Evolutionary conservation across 2,113 vertebrate species (phyloP), one percentile per base, ranked within the genome.

Genomic region (Peromyscus leucopus): DNA sequence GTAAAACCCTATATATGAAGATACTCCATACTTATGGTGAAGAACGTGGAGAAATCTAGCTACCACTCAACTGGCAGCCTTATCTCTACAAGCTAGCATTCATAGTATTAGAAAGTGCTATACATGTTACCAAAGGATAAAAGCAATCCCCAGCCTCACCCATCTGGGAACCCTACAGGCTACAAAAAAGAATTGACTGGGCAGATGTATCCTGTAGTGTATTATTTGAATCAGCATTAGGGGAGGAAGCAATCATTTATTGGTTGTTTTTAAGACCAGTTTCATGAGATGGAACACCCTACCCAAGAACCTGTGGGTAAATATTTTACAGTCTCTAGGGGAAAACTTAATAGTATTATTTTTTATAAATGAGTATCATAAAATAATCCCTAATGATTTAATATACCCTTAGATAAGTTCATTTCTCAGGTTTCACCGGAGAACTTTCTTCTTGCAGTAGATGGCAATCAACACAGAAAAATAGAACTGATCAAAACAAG

Each of bases 71-170:
- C 71, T 72, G 33, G 2, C 16, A 72, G 1, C 6, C 17, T n/a
- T n/a, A 39, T 21, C 5, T 19, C 71, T 72, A 72, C 17, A 21
- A 17, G 2, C 36, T 39, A 21, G 8, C 71, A 39, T 72, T 39
- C 33, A 21, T 36, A 19, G 17, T 72, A 36, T 72, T 72, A n/a
- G 71, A 72, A 72, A 6, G 36, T 72, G 36, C 16, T 74, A 74
- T 39, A 2, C 7, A 42, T 74, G 72, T 33, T 74, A 22, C n/a
- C n/a, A 42, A 39, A 74, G 7, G 21, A 74, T 8, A 74, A 74
- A 42, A 39, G 9, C 3, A 24, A 42, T 42, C 1, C 17, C 21
- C 7, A 74, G 1, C 1, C 19, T 39, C 1, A 24, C 36, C 7
- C 1, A n/a, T 5, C 13, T 19, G n/a, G n/a, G 36, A 72, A 7